Evolutionary conservation across 2,113 vertebrate genomes (phyloP).

Genomic region (Dryoscopus gambensis): DNA sequence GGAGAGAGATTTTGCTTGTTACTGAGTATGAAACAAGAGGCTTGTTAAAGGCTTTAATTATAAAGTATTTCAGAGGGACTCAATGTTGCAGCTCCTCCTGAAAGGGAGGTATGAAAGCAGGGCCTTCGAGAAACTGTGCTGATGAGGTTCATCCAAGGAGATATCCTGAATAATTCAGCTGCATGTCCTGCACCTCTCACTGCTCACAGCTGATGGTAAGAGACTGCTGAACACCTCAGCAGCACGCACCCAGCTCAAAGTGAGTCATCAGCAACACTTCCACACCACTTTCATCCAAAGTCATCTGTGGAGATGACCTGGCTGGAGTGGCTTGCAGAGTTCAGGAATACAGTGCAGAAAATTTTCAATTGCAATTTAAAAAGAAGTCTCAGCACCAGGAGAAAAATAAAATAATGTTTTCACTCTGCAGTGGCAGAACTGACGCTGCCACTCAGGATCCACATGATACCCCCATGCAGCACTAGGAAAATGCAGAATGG

Average conservation of each 20-base stretch:
- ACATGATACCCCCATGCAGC: not conserved
- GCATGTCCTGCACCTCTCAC: not conserved
- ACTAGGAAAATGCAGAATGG: not conserved
- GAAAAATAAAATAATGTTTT: not conserved
- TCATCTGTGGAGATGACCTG: not conserved
- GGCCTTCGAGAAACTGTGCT: not conserved
- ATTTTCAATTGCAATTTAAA: not conserved
- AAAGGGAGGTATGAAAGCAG: not conserved
- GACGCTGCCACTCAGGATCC: not conserved
- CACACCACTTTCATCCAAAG: not conserved
- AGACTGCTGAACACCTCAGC: not conserved
- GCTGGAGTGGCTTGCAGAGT: not conserved
- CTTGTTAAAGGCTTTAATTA: constrained; percentile 12
- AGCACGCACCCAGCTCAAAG: not conserved
- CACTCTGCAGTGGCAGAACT: not conserved
- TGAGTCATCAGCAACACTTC: not conserved
- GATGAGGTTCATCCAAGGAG: not conserved
- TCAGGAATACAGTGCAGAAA: not conserved
- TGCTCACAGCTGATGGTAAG: not conserved
- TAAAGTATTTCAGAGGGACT: not conserved
- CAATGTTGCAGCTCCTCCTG: not conserved
- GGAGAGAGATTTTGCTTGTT: constrained; percentile 24
- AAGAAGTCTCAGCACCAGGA: not conserved
- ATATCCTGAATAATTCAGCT: constrained; percentile 10
- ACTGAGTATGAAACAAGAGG: not conserved